Base-by-base conservation (phyloP, 2,113 vertebrate genomes). In the Scomber japonicus region DNA sequence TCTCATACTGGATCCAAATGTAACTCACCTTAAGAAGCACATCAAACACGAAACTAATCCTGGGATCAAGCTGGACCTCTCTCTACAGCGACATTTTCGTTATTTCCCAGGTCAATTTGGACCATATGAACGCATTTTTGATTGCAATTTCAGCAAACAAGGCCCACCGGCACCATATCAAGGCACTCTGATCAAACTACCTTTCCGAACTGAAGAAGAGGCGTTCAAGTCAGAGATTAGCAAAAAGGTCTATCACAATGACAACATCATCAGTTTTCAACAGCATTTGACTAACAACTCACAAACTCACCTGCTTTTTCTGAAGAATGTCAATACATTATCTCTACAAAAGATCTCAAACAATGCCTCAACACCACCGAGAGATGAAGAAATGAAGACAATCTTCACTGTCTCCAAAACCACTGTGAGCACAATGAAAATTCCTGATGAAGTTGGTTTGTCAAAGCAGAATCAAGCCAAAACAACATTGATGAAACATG, bases 1-100 rank as follows among this genome's bases (percentile, higher is more conserved):
- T 60, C 94, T 97, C 56, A 95, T 97, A 54, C 96, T 97, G 60
- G 96, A 97, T 82, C 96, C 96, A 83, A 97, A 96, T 74, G 91
- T 96, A 31, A 96, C 94, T 55, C 96, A 97, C 76, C 83, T 97
- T 45, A 91, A 91, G 75, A 97, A 96, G 49, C 94, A 95, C 76
- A 95, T 97, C 15, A 77, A 71, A 21, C 82, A 67, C 11, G 78
- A 91, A 0, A 46, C 84, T 75, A 94, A 91, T 81, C 96, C 96
- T 46, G 96, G 96, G 81, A 95, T 97, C 83, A 96, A 93, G 56
- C 88, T 97, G 51, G 84, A 96, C 80, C 89, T 96, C 17, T 92
- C 92, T 50, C 66, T 92, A 30, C 65, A 94, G 1, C 64, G 35
- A 8, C 71, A 94, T 5, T 90, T 95, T 48, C 24, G 76, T 64